phyloP scores from a whole-genome alignment of 2,888 invertebrate genomes.

The Scaptomyza tumidula region DNA sequence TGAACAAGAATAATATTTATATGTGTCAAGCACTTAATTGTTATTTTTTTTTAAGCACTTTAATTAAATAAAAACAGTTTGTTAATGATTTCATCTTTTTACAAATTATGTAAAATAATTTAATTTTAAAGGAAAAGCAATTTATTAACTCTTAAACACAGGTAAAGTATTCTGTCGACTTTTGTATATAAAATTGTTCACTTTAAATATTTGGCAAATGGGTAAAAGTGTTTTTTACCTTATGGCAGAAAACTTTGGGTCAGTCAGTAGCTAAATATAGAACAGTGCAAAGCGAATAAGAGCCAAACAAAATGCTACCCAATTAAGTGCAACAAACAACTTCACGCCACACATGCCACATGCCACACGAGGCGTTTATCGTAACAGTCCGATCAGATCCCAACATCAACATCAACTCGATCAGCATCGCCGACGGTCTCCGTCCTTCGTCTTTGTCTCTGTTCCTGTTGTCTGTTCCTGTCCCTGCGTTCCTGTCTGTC shows the following conservation, averaged over 20 bases:
- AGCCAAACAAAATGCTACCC: constrained; percentile 61
- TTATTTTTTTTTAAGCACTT: constrained; percentile 20
- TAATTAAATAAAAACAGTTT: neutral
- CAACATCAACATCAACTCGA: constrained; percentile 64
- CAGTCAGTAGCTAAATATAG: constrained; percentile 65
- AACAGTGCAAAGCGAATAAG: constrained; percentile 1
- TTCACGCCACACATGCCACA: constrained; percentile 80
- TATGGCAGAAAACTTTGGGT: constrained; percentile 50
- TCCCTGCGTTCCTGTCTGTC: neutral
- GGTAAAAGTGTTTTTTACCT: constrained; percentile 12
- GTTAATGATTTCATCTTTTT: no score
- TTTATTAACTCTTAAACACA: no score
- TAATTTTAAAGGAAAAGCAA: no score
- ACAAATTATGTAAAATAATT: neutral
- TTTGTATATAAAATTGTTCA: neutral
- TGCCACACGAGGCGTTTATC: constrained; percentile 75
- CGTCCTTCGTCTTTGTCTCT: neutral
- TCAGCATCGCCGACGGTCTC: constrained; percentile 40
- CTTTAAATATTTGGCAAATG: neutral
- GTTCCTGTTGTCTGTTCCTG: neutral
- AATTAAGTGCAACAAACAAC: constrained; percentile 78
- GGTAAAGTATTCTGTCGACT: neutral
- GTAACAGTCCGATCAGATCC: constrained; percentile 62
- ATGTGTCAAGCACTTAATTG: neutral
- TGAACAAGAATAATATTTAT: neutral